phyloP scores from a whole-genome alignment of 2,888 invertebrate species.

The Aquatica leii region DNA sequence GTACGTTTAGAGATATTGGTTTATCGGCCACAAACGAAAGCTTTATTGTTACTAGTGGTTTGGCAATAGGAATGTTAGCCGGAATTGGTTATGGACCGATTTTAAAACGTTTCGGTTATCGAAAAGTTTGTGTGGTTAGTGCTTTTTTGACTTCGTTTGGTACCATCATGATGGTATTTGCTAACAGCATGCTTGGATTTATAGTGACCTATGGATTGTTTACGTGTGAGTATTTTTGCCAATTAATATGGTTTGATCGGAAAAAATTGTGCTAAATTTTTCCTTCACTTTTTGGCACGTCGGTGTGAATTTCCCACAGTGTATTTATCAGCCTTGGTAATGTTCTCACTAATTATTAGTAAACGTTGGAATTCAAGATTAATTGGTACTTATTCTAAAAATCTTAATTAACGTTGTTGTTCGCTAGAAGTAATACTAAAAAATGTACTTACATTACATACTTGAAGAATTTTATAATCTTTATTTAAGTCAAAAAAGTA shows the following conservation, averaged over 20 bases:
- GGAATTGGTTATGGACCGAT: slow-evolving; percentile 73
- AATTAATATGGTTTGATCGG: too few species aligned
- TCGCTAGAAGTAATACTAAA: too few species aligned
- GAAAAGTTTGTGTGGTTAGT: slow-evolving; percentile 70
- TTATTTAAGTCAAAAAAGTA: too few species aligned
- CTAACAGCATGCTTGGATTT: slow-evolving; percentile 66
- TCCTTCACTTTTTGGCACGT: background rate
- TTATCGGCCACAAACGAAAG: slow-evolving; percentile 69
- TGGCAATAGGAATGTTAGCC: slow-evolving; percentile 72
- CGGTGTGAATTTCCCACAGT: background rate
- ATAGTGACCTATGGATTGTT: slow-evolving; percentile 73
- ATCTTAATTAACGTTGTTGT: too few species aligned
- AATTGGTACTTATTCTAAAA: too few species aligned
- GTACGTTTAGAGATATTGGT: slow-evolving; percentile 66
- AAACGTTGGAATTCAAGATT: too few species aligned
- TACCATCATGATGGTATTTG: slow-evolving; percentile 67
- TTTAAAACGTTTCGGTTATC: slow-evolving; percentile 68
- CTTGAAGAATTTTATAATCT: too few species aligned
- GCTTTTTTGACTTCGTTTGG: slow-evolving; percentile 66
- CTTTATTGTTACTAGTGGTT: slow-evolving; percentile 71
- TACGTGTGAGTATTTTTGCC: slow-evolving; percentile 72
- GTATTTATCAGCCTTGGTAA: too few species aligned
- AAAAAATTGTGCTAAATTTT: background rate
- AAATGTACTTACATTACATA: too few species aligned
- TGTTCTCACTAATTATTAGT: too few species aligned